Conservation (phyloP, 2,113 vertebrate genomes). For the Trogon surrucura region DNA sequence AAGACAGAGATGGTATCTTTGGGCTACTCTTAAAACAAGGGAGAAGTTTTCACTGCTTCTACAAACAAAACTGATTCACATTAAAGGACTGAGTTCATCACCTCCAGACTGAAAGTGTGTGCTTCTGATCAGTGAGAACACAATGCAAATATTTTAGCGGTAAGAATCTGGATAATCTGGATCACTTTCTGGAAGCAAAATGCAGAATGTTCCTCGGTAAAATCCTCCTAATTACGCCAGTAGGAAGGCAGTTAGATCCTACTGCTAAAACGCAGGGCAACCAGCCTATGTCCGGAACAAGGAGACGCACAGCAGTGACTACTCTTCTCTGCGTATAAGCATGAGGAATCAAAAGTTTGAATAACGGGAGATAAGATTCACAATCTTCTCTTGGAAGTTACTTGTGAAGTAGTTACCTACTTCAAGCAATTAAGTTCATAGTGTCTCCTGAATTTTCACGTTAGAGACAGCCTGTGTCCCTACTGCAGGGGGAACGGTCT, state of each 20-base stretch:
- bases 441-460: background rate
- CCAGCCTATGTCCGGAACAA: background rate
- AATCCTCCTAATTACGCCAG: background rate
- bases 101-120: background rate
- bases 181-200: background rate
- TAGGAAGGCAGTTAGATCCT: background rate
- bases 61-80: background rate
- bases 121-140: background rate
- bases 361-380: background rate
- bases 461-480: background rate
- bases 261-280: background rate
- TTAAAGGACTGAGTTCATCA: background rate
- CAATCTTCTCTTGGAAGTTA: accelerated
- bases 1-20: background rate
- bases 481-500: background rate
- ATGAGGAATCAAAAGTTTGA: background rate
- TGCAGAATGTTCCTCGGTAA: background rate
- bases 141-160: background rate
- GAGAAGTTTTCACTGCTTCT: background rate
- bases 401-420: background rate
- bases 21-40: background rate
- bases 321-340: background rate
- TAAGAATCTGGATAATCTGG: background rate
- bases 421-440: background rate
- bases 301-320: background rate